Percentiles rank a stretch among this genome's conserved stretches.
These are phyloP conservation scores for Heliothis peltigera DNA, from an alignment of 2,888 invertebrate genomes.

Conservation along the genomic window DNA sequence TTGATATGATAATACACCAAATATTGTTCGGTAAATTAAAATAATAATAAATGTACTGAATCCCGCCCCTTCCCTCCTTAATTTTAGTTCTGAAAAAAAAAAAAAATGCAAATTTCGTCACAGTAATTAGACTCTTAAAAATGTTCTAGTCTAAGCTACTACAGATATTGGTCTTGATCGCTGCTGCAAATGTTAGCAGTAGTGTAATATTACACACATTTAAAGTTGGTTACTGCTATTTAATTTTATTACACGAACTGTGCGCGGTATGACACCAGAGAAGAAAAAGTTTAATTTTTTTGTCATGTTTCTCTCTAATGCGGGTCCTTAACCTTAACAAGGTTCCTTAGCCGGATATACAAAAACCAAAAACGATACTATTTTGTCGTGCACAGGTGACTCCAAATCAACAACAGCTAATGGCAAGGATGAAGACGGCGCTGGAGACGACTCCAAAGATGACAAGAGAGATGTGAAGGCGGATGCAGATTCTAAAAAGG, in stretches of 20 bases:
- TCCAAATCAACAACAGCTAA: constrained; percentile 85
- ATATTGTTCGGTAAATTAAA: not conserved
- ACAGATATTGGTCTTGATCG: too few species aligned
- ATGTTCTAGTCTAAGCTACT: too few species aligned
- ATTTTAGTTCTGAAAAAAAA: too few species aligned
- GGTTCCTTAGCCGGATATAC: not conserved
- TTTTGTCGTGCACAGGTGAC: constrained; percentile 73
- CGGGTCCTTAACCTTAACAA: not conserved
- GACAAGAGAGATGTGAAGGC: constrained; percentile 79
- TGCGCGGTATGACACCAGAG: not conserved
- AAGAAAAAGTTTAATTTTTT: not conserved
- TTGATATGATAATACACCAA: constrained; percentile 13
- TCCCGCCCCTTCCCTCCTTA: not conserved
- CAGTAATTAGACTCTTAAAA: too few species aligned
- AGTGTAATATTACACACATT: too few species aligned
- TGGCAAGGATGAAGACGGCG: constrained; percentile 83
- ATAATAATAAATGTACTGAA: not conserved
- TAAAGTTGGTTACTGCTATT: too few species aligned
- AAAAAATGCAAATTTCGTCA: too few species aligned
- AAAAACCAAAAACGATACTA: not conserved
- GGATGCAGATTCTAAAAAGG: constrained; percentile 83
- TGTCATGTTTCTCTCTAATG: not conserved
- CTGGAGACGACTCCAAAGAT: constrained; percentile 80
- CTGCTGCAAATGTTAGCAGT: too few species aligned
- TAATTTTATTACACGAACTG: constrained; percentile 13